Percentiles rank a stretch among this genome's conserved stretches.
These are phyloP conservation scores for Drosophila pruinosa DNA, from an alignment of 1,140 invertebrate species.

Conservation along the genomic window DNA sequence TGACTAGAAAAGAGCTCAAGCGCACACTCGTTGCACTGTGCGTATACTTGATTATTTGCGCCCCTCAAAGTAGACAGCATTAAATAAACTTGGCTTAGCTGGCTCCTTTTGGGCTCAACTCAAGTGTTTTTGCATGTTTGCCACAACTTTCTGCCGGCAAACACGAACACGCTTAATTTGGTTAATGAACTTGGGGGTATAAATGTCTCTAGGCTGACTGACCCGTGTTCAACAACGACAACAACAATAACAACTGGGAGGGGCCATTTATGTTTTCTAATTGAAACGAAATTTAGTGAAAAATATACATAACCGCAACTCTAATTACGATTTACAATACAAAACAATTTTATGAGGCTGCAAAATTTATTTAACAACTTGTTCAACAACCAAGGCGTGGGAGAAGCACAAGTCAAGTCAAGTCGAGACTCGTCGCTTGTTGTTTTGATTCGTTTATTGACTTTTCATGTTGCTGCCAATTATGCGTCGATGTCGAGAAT, in stretches of 20 bases:
- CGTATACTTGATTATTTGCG: constrained; percentile 62
- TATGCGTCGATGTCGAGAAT: constrained; percentile 45
- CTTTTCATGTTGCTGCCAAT: constrained; percentile 68
- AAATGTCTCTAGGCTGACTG: not conserved
- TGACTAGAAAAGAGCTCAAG: not conserved
- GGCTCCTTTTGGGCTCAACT: not conserved
- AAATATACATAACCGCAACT: constrained; percentile 39
- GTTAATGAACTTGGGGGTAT: constrained; percentile 55
- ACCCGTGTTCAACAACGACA: not conserved
- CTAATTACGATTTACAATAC: constrained; percentile 47
- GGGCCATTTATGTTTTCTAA: constrained; percentile 46
- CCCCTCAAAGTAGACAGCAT: constrained; percentile 41
- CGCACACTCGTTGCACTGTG: constrained; percentile 14
- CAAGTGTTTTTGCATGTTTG: constrained; percentile 33
- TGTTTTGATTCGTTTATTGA: constrained; percentile 65
- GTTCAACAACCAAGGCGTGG: not conserved
- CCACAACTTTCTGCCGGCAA: constrained; percentile 8
- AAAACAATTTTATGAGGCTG: constrained; percentile 50
- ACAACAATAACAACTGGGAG: not conserved
- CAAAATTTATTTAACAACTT: constrained; percentile 37
- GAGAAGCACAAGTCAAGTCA: not conserved
- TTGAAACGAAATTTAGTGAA: constrained; percentile 64
- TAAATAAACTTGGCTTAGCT: constrained; percentile 19
- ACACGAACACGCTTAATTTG: constrained; percentile 47
- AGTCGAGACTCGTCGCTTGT: constrained; percentile 1